phyloP scores from a whole-genome alignment of 1,140 invertebrate genomes.

The Drosophila lacertosa region DNA sequence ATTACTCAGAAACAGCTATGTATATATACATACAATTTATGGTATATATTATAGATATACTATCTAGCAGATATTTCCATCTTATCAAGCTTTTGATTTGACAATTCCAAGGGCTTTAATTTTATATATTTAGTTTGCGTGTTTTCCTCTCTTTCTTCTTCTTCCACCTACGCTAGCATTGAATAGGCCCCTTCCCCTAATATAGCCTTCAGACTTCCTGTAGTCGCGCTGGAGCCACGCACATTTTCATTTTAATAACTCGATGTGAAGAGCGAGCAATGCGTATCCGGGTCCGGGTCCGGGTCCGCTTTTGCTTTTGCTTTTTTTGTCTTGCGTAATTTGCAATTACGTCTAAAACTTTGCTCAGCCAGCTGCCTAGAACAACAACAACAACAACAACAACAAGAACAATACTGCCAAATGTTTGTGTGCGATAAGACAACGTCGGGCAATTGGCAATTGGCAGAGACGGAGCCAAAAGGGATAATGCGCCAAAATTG shows the following conservation, averaged over 20 bases:
- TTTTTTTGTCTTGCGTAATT: constrained; percentile 60
- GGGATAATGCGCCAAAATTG: constrained; percentile 28
- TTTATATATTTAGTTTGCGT: constrained; percentile 30
- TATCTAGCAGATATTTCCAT: not conserved
- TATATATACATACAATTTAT: not conserved
- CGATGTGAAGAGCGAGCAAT: constrained; percentile 16
- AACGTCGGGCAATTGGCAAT: not conserved
- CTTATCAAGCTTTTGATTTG: not conserved
- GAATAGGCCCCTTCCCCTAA: not conserved
- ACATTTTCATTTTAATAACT: constrained; percentile 70
- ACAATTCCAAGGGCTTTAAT: constrained; percentile 8
- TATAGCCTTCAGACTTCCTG: not conserved
- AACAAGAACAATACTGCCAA: constrained; percentile 23
- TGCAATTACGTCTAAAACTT: constrained; percentile 64
- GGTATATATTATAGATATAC: not conserved
- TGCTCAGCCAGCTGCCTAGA: constrained; percentile 26
- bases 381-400: constrained; percentile 25
- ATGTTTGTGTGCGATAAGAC: constrained; percentile 51
- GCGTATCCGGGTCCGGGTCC: constrained; percentile 7
- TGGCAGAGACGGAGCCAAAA: constrained; percentile 1
- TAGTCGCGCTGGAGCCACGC: constrained; percentile 43
- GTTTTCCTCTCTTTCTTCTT: constrained; percentile 16
- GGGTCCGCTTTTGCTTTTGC: not conserved
- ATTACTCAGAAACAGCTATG: not conserved
- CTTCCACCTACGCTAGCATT: not conserved